A percentile compares a stretch with the other conserved stretches of the same genome.
Conservation (phyloP, 2,113 vertebrate species). For the Phrynocephalus versicolor region DNA sequence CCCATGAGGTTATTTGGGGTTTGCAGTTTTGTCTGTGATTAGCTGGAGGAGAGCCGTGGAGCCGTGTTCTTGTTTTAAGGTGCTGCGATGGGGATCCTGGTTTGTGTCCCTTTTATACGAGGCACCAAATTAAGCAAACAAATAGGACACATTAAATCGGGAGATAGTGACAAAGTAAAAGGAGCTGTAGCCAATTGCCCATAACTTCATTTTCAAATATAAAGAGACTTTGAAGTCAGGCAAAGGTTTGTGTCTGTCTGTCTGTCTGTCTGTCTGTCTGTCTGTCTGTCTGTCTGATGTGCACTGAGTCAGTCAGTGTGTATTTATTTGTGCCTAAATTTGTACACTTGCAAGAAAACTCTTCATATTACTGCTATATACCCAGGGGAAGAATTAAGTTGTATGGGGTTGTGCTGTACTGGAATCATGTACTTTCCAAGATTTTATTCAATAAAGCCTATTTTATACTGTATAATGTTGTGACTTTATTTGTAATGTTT, state of each 20-base stretch:
- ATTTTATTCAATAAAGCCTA: constrained; percentile 69
- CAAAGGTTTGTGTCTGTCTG: constrained; percentile 33
- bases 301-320: constrained; percentile 27
- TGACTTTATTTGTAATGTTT: not conserved
- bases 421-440: constrained; percentile 37
- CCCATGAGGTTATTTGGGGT: not conserved
- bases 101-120: not conserved
- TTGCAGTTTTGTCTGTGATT: not conserved
- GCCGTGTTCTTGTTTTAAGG: not conserved
- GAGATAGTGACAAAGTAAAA: not conserved
- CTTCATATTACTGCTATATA: constrained; percentile 17
- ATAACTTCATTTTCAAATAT: not conserved
- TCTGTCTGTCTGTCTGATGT: constrained; percentile 38
- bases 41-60: not conserved
- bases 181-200: not conserved
- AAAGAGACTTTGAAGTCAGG: constrained; percentile 50
- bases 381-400: constrained; percentile 10
- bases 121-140: not conserved
- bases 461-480: constrained; percentile 57
- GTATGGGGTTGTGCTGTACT: constrained; percentile 40
- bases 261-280: constrained; percentile 45
- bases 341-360: not conserved
- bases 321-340: constrained; percentile 35
- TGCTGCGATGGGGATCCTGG: not conserved
- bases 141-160: not conserved